A percentile compares a stretch with the other conserved stretches of the same genome.
phyloP scores from a whole-genome alignment of 2,888 invertebrate genomes.

The Thymelicus lineola region DNA sequence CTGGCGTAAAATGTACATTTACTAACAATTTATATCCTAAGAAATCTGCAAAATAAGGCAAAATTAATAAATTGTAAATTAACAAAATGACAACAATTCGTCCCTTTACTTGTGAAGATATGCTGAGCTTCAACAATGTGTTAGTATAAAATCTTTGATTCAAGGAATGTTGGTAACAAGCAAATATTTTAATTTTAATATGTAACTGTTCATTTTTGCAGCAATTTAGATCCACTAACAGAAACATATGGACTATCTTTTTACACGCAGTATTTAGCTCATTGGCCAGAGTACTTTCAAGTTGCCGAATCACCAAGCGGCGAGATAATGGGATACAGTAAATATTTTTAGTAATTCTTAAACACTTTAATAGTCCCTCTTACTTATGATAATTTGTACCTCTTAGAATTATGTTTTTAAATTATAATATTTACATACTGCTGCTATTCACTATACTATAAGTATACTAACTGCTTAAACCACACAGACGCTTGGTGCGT shows the following conservation, averaged over 20 bases:
- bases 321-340: conserved; percentile 99
- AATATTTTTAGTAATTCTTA: conserved; percentile 9
- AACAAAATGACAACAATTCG: conserved; percentile 94
- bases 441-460: no score
- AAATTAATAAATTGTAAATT: not conserved
- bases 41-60: no score
- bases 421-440: no score
- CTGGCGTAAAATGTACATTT: no score
- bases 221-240: conserved; percentile 98
- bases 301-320: conserved; percentile 98
- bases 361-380: no score
- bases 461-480: no score
- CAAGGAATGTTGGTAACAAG: not conserved
- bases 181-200: no score
- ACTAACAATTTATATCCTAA: no score
- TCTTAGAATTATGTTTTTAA: no score
- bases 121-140: conserved; percentile 98
- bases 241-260: conserved; percentile 98
- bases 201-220: conserved; percentile 69
- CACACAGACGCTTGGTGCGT: no score
- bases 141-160: conserved; percentile 79
- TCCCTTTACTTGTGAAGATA: conserved; percentile 96
- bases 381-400: conserved; percentile 9
- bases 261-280: conserved; percentile 98
- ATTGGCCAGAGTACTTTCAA: conserved; percentile 99